Evolutionary conservation across 64 coral and sea anemone genomes (phyloP), one percentile per base, ranked within the genome.

Genomic region (Platygyra sinensis): DNA sequence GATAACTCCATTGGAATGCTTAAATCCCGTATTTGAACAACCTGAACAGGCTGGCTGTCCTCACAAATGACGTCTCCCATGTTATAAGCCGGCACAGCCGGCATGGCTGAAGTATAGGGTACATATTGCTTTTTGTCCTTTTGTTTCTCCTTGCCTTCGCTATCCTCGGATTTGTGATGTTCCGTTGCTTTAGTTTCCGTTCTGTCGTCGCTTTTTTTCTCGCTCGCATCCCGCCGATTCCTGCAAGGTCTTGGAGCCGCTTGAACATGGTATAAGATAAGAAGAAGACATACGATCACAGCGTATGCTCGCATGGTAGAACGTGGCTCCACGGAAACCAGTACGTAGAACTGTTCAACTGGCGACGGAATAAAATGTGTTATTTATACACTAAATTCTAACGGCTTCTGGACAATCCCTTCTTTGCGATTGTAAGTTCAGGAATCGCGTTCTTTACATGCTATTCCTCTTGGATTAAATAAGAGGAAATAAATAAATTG

Each of bases 11-110:
- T 85, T 85, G 2, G 38, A 72, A 85, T 85, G 4, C 81, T 85
- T 85, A 85, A 72, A 85, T 85, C 81, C 60, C 81, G 51, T 85
- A 85, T 85, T 51, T 85, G 81, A 39, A 85, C 36, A 72, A 85
- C 62, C 71, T 85, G 81, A 11, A 85, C 81, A 8, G 81, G 81
- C 33, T 71, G 62, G 24, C 38, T 85, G 33, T 63, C 39, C 36
- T 85, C 81, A 28, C 31, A 85, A 28, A 85, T 52, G 17, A 42
- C 63, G 24, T 85, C 81, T 12, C 62, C 81, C 81, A 85, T 85
- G 38, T 67, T 71, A 52, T 85, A 85, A 4, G 33, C 60, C 24
- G 63, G 81, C 2, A 49, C 81, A 25, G 65, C 65, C 22, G 65
- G n/a, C 10, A 27, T 24, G 3, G 65, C 65, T 25, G 65, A 9